phyloP scores from a whole-genome alignment of 2,113 vertebrate genomes.

The Climacteris rufus region DNA sequence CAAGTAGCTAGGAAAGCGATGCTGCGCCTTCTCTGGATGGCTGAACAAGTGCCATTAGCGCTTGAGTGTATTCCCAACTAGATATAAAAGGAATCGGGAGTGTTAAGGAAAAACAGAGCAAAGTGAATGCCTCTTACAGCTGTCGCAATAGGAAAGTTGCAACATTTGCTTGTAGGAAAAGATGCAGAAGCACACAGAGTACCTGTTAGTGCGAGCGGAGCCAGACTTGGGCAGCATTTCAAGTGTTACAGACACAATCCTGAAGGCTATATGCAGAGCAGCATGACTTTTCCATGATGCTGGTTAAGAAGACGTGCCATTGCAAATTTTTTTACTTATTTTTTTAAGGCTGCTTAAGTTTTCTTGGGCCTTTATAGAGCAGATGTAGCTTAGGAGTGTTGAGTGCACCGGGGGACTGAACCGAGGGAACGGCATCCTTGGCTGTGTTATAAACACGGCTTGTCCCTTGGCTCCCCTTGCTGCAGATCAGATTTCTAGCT shows the following conservation, averaged over 20 bases:
- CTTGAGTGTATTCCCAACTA: constrained; percentile 46
- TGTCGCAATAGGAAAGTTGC: constrained; percentile 62
- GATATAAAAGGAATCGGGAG: constrained; percentile 60
- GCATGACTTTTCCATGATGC: constrained; percentile 53
- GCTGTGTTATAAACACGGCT: not conserved
- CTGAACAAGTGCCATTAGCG: constrained; percentile 57
- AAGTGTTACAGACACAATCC: constrained; percentile 68
- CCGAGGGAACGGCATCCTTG: not conserved
- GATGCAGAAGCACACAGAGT: constrained; percentile 73
- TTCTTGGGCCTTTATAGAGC: constrained; percentile 23
- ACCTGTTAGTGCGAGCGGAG: constrained; percentile 63
- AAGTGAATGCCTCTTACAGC: constrained; percentile 57
- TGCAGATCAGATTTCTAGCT: constrained; percentile 8
- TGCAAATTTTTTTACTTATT: constrained; percentile 10
- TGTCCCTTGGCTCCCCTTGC: not conserved
- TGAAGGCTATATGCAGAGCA: constrained; percentile 65
- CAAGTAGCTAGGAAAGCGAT: constrained; percentile 1
- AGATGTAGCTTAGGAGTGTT: constrained; percentile 16
- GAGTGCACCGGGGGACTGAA: not conserved
- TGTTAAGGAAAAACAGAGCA: constrained; percentile 63
- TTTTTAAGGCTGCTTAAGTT: not conserved
- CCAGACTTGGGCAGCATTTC: constrained; percentile 67
- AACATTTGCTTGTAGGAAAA: constrained; percentile 73
- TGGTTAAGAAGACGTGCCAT: constrained; percentile 59
- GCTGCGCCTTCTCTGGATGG: constrained; percentile 30